Evolutionary conservation across 2,888 invertebrate genomes (phyloP).

Genomic region (Eupithecia subfuscata): DNA sequence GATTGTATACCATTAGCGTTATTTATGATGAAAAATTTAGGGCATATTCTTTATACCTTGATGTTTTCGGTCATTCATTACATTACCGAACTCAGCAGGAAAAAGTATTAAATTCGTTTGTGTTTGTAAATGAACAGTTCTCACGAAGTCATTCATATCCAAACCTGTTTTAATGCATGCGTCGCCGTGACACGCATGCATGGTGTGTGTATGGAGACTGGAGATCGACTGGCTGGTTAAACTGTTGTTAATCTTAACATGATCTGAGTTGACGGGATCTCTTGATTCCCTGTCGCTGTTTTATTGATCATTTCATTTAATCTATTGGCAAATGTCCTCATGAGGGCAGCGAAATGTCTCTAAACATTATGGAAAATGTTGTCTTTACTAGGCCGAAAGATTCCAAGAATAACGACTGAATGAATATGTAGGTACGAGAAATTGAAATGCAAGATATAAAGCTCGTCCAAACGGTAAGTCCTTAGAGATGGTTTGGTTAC

Average conservation of each 20-base stretch:
- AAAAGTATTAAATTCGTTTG: conserved; percentile 26
- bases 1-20: conserved; percentile 36
- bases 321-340: neutral
- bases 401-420: neutral
- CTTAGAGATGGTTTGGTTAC: neutral
- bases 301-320: conserved; percentile 16
- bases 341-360: neutral
- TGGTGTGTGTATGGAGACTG: conserved; percentile 17
- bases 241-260: conserved; percentile 34
- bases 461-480: neutral
- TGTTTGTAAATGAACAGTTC: conserved; percentile 31
- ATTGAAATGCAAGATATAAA: neutral
- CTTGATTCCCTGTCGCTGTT: conserved; percentile 15
- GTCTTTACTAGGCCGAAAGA: neutral
- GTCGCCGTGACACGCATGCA: conserved; percentile 41
- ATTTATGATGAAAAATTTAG: conserved; percentile 27
- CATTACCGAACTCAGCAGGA: conserved; percentile 16
- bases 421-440: neutral
- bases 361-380: neutral
- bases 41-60: conserved; percentile 7
- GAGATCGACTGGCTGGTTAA: conserved; percentile 30
- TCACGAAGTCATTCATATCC: conserved; percentile 38
- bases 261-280: conserved; percentile 23
- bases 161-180: conserved; percentile 40
- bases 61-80: neutral